phyloP scores from a whole-genome alignment of 1,140 invertebrate genomes.

The Antheraea pernyi region DNA sequence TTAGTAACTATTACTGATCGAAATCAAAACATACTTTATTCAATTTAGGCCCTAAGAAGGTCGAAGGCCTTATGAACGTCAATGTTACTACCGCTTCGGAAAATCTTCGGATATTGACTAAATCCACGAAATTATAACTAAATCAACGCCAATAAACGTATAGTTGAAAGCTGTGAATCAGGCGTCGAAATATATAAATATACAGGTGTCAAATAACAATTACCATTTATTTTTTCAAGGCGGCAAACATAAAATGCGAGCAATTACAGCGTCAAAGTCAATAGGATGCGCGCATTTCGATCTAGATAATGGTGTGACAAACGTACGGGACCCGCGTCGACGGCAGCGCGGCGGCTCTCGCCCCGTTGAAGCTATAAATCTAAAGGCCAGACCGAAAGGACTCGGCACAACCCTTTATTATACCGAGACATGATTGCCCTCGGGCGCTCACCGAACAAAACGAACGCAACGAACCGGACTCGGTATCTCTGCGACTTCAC shows the following conservation, averaged over 20 bases:
- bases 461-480: constrained; percentile 59
- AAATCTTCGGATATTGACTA: too few relatives aligned
- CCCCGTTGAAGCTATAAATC: constrained; percentile 56
- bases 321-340: constrained; percentile 48
- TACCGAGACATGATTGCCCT: constrained; percentile 70
- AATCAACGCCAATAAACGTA: too few relatives aligned
- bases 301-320: constrained; percentile 64
- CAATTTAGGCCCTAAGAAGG: too few relatives aligned
- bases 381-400: constrained; percentile 56
- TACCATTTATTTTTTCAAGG: constrained; percentile 7
- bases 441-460: constrained; percentile 58
- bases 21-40: too few relatives aligned
- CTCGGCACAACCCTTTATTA: constrained; percentile 69
- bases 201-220: background rate
- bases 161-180: too few relatives aligned
- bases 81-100: too few relatives aligned
- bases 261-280: constrained; percentile 40
- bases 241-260: constrained; percentile 32
- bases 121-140: too few relatives aligned
- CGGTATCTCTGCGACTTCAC: constrained; percentile 47
- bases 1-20: too few relatives aligned
- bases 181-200: too few relatives aligned
- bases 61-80: too few relatives aligned
- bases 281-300: constrained; percentile 36
- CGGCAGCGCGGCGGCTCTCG: constrained; percentile 41